Conservation (phyloP, 2,888 invertebrate species). For the Drosophila maculinotata region DNA sequence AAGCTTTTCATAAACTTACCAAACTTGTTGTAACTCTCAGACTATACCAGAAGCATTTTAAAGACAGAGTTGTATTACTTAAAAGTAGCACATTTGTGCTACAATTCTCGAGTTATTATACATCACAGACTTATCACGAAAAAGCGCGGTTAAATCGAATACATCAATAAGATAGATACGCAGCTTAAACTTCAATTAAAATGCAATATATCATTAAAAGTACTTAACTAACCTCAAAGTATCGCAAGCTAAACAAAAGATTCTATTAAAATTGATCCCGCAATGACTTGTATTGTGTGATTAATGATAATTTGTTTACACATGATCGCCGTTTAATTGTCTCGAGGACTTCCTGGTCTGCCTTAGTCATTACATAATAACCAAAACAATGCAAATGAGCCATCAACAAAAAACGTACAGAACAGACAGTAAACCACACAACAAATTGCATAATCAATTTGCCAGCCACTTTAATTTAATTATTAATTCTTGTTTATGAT, state of each 20-base stretch:
- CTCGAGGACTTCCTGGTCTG: conserved; percentile 43
- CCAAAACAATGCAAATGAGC: conserved; percentile 19
- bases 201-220: conserved; percentile 1
- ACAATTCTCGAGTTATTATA: too few relatives aligned
- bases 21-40: conserved; percentile 7
- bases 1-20: conserved; percentile 34
- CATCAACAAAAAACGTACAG: not conserved
- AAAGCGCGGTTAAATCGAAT: too few relatives aligned
- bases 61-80: not conserved
- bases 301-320: conserved; percentile 54
- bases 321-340: conserved; percentile 29
- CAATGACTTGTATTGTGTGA: conserved; percentile 36
- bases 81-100: too few relatives aligned
- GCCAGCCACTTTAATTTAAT: conserved; percentile 34
- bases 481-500: conserved; percentile 27
- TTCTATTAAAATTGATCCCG: conserved; percentile 17
- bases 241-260: conserved; percentile 18
- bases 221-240: conserved; percentile 22
- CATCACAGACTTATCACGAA: not conserved
- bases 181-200: conserved; percentile 8
- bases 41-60: conserved; percentile 11
- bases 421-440: not conserved
- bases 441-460: conserved; percentile 43
- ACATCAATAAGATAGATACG: too few relatives aligned
- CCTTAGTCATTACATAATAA: conserved; percentile 41